A percentile compares a stretch with the other conserved stretches of the same genome.
phyloP scores from a whole-genome alignment of 2,113 vertebrate species.

The Aptenodytes forsteri region DNA sequence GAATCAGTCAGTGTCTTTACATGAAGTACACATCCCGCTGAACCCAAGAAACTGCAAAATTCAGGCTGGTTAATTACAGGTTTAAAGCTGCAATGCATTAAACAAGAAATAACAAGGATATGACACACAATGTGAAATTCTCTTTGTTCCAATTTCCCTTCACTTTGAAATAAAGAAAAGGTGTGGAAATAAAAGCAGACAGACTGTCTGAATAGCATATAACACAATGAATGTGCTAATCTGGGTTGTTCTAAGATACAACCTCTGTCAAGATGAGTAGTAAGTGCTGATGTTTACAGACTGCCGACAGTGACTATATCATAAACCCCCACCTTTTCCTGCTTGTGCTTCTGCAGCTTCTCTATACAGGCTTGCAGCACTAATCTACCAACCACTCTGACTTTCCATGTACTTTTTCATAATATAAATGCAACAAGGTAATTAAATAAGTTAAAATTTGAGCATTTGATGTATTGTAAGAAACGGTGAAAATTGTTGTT shows the following conservation, averaged over 20 bases:
- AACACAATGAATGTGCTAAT: neutral
- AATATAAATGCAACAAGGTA: neutral
- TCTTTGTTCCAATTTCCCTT: neutral
- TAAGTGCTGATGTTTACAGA: neutral
- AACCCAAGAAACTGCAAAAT: neutral
- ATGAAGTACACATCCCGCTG: neutral
- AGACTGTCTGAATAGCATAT: neutral
- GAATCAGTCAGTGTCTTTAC: neutral
- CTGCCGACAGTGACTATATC: neutral
- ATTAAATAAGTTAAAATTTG: neutral
- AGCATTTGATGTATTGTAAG: neutral
- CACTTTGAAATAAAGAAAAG: neutral
- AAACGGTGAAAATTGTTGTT: neutral
- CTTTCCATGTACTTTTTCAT: neutral
- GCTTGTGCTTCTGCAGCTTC: neutral
- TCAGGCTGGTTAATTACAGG: neutral
- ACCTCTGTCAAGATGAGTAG: neutral
- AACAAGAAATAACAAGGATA: neutral
- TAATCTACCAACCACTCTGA: neutral
- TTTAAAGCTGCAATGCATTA: neutral
- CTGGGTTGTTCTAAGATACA: neutral
- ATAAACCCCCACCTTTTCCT: neutral
- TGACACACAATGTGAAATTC: neutral
- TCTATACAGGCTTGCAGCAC: fast-evolving
- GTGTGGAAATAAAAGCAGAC: neutral